Conservation (phyloP, 2,797 vertebrate species). For the Australoheros facetus region DNA sequence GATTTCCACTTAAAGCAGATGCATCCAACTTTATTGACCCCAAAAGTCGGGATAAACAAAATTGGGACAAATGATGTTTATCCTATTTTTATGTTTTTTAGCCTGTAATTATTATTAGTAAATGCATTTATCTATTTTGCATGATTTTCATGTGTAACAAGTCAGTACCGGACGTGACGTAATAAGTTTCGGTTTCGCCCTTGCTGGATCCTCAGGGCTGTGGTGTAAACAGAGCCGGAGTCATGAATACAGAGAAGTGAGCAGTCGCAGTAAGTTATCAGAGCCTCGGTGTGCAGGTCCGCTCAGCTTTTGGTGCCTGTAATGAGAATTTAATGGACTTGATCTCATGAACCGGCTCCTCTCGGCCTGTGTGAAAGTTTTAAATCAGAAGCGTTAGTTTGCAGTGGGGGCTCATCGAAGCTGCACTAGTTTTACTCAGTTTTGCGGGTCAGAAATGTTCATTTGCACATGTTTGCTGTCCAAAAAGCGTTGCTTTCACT, state of each 20-base stretch:
- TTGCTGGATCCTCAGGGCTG: neutral
- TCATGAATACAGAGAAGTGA: neutral
- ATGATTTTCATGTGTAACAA: neutral
- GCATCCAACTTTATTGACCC: no score
- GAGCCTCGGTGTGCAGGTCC: no score
- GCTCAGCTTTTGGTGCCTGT: neutral
- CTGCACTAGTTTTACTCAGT: neutral
- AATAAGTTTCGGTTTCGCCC: neutral
- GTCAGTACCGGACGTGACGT: neutral
- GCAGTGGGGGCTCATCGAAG: rapidly evolving
- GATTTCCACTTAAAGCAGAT: neutral
- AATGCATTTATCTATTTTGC: neutral
- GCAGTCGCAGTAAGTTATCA: neutral
- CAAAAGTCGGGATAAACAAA: no score
- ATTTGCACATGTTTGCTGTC: neutral
- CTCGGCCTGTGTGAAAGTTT: neutral
- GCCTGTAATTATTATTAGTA: neutral
- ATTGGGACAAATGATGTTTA: no score
- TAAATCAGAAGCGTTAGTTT: neutral
- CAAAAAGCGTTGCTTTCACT: neutral
- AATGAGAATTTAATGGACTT: rapidly evolving
- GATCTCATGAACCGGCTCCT: rapidly evolving
- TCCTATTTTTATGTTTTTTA: neutral
- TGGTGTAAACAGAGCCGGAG: neutral
- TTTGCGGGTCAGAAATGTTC: neutral